A percentile compares a stretch with the other conserved stretches of the same genome.
Evolutionary conservation across 2,797 vertebrate genomes (phyloP).

Genomic region (Ibycter americanus): DNA sequence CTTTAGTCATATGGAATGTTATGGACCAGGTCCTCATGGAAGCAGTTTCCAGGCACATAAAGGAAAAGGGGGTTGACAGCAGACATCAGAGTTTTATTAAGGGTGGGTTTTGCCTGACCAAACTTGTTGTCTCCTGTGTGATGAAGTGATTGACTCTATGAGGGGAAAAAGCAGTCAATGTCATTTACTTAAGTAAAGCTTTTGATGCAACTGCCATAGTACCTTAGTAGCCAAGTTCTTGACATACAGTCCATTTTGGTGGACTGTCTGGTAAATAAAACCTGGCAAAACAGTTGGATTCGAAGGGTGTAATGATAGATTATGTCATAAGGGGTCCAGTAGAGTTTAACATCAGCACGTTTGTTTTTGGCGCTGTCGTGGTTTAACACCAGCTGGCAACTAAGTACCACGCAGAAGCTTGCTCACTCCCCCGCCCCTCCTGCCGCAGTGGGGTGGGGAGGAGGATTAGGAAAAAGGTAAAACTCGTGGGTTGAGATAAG

Average conservation of each 20-base stretch:
- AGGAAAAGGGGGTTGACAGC: neutral
- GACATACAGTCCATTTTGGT: neutral
- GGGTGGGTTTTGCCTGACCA: neutral
- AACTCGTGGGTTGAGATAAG: too few relatives aligned
- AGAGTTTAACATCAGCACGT: fast-evolving
- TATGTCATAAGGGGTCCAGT: neutral
- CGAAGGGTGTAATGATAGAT: neutral
- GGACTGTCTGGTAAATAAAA: neutral
- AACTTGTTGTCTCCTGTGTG: neutral
- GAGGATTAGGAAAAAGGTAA: too few relatives aligned
- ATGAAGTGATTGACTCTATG: neutral
- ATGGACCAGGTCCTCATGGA: neutral
- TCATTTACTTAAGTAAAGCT: neutral
- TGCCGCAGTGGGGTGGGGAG: too few relatives aligned
- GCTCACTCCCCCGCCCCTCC: too few relatives aligned
- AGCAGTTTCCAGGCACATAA: neutral
- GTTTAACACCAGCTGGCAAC: too few relatives aligned
- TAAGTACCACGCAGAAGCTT: too few relatives aligned
- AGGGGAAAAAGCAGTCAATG: neutral
- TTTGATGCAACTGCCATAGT: neutral
- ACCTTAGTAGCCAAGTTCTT: neutral
- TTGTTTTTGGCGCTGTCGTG: neutral
- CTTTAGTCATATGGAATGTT: neutral
- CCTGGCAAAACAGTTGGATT: neutral
- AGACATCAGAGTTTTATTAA: neutral